phyloP scores from a whole-genome alignment of 2,888 invertebrate species.

The Corythucha ciliata region DNA sequence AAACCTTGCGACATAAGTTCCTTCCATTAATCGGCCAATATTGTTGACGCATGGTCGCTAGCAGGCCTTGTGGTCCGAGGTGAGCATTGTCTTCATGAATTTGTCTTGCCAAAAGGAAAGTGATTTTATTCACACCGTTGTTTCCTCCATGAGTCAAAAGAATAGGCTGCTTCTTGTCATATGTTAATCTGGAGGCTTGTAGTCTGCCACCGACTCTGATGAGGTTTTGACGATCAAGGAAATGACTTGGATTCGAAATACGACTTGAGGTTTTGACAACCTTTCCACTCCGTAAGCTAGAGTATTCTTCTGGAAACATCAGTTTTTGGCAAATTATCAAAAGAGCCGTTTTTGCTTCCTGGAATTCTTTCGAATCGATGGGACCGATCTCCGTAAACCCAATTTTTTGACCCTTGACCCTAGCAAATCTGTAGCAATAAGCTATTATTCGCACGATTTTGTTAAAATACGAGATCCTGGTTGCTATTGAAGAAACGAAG shows the following conservation, averaged over 20 bases:
- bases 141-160: too few species aligned
- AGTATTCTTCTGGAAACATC: neutral
- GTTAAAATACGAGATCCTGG: too few species aligned
- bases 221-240: neutral
- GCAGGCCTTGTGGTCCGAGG: slow-evolving; percentile 30
- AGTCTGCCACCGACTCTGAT: slow-evolving; percentile 5
- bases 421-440: neutral
- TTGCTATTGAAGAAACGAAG: too few species aligned
- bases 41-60: slow-evolving; percentile 28
- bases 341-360: neutral
- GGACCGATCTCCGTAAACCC: too few species aligned
- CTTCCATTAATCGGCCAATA: slow-evolving; percentile 34
- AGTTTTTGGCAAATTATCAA: neutral
- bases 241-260: neutral
- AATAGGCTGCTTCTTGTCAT: neutral
- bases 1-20: slow-evolving; percentile 24
- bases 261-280: neutral
- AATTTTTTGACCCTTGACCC: neutral
- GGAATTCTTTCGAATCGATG: neutral
- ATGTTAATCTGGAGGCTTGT: neutral
- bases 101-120: too few species aligned
- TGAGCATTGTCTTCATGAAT: slow-evolving; percentile 25
- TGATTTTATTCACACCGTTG: too few species aligned
- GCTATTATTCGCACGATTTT: neutral
- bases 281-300: neutral